These are phyloP conservation scores for Lasioglossum zephyrum DNA, from an alignment of 2,888 invertebrate genomes.

Conservation along the genomic window DNA sequence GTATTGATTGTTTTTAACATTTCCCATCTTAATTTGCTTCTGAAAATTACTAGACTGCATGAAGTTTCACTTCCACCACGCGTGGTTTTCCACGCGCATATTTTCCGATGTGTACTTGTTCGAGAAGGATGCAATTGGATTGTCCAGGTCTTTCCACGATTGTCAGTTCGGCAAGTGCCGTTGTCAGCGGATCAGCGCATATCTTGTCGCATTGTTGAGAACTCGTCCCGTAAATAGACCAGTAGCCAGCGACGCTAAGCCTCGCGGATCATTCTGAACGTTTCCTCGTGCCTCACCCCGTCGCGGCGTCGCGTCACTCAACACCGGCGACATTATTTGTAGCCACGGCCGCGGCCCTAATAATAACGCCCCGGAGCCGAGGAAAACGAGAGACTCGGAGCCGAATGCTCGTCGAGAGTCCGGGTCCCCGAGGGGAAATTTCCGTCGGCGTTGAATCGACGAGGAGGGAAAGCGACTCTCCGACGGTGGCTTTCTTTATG, in stretches of 20 bases:
- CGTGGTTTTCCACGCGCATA: too few relatives aligned
- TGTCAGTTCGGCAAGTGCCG: not conserved
- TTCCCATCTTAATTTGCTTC: too few relatives aligned
- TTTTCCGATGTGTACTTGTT: too few relatives aligned
- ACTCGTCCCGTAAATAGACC: conserved; percentile 63
- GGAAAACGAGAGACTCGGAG: conserved; percentile 17
- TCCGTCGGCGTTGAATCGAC: conserved; percentile 61
- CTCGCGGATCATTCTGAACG: conserved; percentile 62
- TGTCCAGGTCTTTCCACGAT: not conserved
- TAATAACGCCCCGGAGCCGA: conserved; percentile 67
- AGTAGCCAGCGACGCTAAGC: conserved; percentile 30
- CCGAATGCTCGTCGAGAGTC: conserved; percentile 7
- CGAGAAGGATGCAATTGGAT: not conserved
- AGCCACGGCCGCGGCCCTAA: conserved; percentile 68
- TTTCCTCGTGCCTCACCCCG: conserved; percentile 19
- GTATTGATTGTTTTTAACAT: too few relatives aligned
- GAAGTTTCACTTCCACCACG: too few relatives aligned
- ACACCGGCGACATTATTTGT: conserved; percentile 72
- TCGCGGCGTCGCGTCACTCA: conserved; percentile 66
- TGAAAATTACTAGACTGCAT: too few relatives aligned
- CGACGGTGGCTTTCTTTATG: conserved; percentile 51
- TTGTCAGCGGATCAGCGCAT: not conserved
- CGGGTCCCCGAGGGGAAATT: conserved; percentile 43
- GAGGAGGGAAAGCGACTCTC: conserved; percentile 19
- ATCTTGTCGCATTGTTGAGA: conserved; percentile 41